Conservation (phyloP, 2,888 invertebrate genomes). For the Tridacna gigas region DNA sequence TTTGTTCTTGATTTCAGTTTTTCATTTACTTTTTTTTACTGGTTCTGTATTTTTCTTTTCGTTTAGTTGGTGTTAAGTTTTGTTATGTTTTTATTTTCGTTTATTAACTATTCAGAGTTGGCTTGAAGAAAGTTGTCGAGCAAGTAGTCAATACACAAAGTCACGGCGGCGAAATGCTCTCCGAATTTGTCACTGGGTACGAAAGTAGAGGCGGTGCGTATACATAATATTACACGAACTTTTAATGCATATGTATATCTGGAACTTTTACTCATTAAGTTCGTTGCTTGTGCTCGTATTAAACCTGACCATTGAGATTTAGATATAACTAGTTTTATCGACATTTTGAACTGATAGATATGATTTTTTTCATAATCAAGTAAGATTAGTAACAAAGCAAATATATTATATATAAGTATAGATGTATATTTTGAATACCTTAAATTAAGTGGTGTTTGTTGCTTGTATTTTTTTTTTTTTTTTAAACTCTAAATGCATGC, state of each 20-base stretch:
- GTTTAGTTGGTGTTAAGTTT: constrained; percentile 20
- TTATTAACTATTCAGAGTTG: constrained; percentile 67
- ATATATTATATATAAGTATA: no score
- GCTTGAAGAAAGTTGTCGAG: constrained; percentile 76
- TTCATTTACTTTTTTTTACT: neutral
- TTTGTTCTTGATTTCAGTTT: neutral
- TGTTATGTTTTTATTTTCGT: constrained; percentile 36
- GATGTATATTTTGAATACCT: no score
- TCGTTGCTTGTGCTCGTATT: neutral
- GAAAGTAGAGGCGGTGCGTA: constrained; percentile 78
- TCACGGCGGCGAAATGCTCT: constrained; percentile 74
- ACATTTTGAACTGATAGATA: no score
- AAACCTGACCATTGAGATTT: no score
- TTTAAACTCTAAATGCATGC: no score
- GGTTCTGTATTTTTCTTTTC: constrained; percentile 3
- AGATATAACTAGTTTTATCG: no score
- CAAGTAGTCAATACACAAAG: constrained; percentile 76
- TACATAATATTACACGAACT: constrained; percentile 10
- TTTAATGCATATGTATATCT: neutral
- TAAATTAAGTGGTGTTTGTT: no score
- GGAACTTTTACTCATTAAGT: neutral
- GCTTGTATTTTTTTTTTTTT: no score
- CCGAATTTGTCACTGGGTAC: constrained; percentile 76
- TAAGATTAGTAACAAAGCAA: no score
- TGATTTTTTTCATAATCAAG: no score